Conservation (phyloP, 2,888 invertebrate genomes). For the Microctonus aethiopoides region DNA sequence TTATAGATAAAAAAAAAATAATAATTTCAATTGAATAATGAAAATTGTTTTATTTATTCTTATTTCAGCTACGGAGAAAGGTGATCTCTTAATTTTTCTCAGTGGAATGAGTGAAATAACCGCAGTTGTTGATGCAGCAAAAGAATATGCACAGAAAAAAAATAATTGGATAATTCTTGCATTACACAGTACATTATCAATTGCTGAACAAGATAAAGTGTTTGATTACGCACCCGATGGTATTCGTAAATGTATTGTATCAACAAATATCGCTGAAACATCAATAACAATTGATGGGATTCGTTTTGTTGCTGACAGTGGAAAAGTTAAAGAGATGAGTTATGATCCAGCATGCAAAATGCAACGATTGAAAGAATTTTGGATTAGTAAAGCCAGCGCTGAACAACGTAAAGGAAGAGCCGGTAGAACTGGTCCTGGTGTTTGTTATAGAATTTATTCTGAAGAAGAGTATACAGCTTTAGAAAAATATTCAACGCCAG, state of each 20-base stretch:
- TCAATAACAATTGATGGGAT: slow-evolving; percentile 99
- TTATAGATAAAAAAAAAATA: no score
- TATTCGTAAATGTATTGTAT: slow-evolving; percentile 94
- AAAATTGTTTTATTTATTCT: slow-evolving; percentile 26
- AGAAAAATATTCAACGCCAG: slow-evolving; percentile 89
- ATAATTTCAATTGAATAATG: no score
- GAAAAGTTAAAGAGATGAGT: slow-evolving; percentile 97
- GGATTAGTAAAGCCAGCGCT: slow-evolving; percentile 97
- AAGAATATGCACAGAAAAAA: slow-evolving; percentile 81
- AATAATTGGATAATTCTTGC: slow-evolving; percentile 92
- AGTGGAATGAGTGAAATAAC: slow-evolving; percentile 95
- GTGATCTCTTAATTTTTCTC: slow-evolving; percentile 94
- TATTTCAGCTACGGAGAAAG: slow-evolving; percentile 79
- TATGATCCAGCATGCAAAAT: slow-evolving; percentile 92
- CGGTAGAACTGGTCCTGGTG: slow-evolving; percentile 94
- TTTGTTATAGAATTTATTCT: slow-evolving; percentile 90
- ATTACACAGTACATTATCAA: slow-evolving; percentile 90
- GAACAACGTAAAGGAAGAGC: slow-evolving; percentile 97
- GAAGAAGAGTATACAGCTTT: slow-evolving; percentile 84
- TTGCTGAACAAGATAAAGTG: slow-evolving; percentile 95
- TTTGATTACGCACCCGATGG: slow-evolving; percentile 97
- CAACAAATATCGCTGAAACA: slow-evolving; percentile 99
- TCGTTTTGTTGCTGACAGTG: slow-evolving; percentile 96
- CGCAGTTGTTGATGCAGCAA: slow-evolving; percentile 85
- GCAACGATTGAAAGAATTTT: slow-evolving; percentile 92